Base-by-base conservation (phyloP, 2,797 vertebrate genomes). In the Chaetophractus vellerosus region DNA sequence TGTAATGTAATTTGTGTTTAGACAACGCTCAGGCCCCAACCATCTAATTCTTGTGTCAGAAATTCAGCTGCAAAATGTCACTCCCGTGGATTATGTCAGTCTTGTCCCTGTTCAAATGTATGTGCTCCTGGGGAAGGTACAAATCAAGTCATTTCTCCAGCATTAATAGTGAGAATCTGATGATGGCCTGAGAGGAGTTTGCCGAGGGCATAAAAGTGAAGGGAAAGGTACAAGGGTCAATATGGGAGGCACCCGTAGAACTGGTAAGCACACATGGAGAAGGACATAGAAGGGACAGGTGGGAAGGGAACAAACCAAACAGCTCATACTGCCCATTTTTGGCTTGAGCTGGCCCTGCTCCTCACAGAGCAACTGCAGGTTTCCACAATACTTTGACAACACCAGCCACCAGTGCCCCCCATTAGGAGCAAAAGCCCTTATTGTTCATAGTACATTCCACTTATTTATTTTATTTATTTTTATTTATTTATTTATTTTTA, bases 1-100 rank as follows among this genome's bases (percentile, higher is more conserved):
- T 85, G 8, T 61, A 57, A n/a, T 18, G 6, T 59, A 61, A 86
- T 84, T 69, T 82, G 41, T 69, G 14, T 90, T 93, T 88, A 72
- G 72, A 84, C 59, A 90, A 28, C 6, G 9, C 45, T 61, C 16
- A 16, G 59, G 45, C 5, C 55, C 55, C 61, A 12, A 5, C 61
- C 61, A 63, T 14, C 61, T 63, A 63, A 14, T 63, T 63, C n/a
- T 66, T 33, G 64, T 66, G 64, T 66, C n/a, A 61, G 41, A 93
- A 95, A 74, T n/a, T 74, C 63, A 83, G 2, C 64, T 83, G 36
- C 74, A 86, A 80, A 85, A 15, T 38, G 8, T 78, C 55, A 33
- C 14, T 57, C 31, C 50, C 8, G 10, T 33, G 28, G 74, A 36
- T 69, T 76, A 41, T 45, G 23, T 61, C 59, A 61, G 4, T 85